These are phyloP conservation scores for Julus scanicus DNA, from an alignment of 2,888 invertebrate genomes.

Conservation along the genomic window DNA sequence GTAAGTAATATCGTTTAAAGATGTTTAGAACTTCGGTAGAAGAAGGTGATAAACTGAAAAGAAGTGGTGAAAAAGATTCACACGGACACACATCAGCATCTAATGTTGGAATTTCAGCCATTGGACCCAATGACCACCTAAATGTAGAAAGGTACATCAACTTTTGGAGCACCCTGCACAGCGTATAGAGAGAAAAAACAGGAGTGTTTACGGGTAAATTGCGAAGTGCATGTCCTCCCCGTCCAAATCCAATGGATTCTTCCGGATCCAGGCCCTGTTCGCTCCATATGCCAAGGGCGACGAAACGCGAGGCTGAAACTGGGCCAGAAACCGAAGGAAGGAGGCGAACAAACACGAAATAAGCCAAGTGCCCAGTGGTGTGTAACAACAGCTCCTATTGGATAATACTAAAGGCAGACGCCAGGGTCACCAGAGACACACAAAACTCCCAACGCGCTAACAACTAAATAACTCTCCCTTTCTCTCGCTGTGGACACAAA, in stretches of 20 bases:
- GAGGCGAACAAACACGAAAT: conserved; percentile 31
- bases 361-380: conserved; percentile 42
- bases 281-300: conserved; percentile 34
- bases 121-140: no score
- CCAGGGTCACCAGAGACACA: conserved; percentile 35
- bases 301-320: conserved; percentile 23
- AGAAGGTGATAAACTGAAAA: no score
- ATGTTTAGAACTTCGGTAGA: no score
- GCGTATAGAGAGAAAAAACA: background rate
- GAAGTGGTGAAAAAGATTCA: no score
- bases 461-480: conserved; percentile 22
- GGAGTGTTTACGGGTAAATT: background rate
- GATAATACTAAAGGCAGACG: conserved; percentile 42
- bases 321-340: conserved; percentile 31
- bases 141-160: background rate
- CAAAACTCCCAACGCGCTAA: conserved; percentile 28
- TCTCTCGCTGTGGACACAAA: conserved; percentile 14
- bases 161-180: background rate
- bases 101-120: no score
- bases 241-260: background rate
- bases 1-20: no score
- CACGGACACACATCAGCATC: no score
- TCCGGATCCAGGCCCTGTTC: conserved; percentile 25
- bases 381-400: conserved; percentile 42
- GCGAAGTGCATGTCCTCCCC: background rate